Evolutionary conservation across 2,888 invertebrate species (phyloP), one percentile per base, ranked within the genome.

Genomic region (Thymelicus sylvestris): DNA sequence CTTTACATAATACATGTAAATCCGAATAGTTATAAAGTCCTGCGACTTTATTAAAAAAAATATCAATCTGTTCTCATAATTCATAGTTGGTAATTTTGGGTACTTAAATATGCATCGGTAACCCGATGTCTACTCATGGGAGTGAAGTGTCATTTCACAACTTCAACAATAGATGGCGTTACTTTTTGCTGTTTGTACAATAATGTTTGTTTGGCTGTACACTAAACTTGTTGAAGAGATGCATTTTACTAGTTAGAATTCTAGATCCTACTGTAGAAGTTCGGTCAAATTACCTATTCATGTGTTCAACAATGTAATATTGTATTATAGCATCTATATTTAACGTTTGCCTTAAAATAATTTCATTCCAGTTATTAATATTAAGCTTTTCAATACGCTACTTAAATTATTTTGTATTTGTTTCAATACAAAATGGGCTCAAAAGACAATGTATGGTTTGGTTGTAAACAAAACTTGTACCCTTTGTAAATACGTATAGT

Each of bases 291-390:
- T 55, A 67, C 67, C 67, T 55, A 55, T 24, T 44, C 52, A 67
- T 67, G 67, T 67, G 67, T 67, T 67, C 67, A 67, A 67, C 67
- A 67, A 67, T 48, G 50, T 48, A 48, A 41, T 55, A 67, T 57
- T 62, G 61, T 67, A 62, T 50, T 52, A 15, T 67, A 67, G 60
- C 41, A 15, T 10, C 7, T 50, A 13, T 67, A 12, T 52, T 61
- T 44, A 50, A 61, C 61, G 62, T 67, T 67, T 67, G 50, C 48
- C 13, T 52, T 55, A 62, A 62, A 31, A 8, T 61, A 52, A 44
- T 67, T 62, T 44, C 67, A 67, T 67, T 67, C 61, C 67, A 67
- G 19, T 52, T 57, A 44, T 44, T 24, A 31, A 10, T 52, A 0
- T 57, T 57, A 57, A 57, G 31, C 57, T 57, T 57, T 13, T 31